Base-by-base conservation (phyloP, 2,888 invertebrate species). In the Ectobius pallidus region DNA sequence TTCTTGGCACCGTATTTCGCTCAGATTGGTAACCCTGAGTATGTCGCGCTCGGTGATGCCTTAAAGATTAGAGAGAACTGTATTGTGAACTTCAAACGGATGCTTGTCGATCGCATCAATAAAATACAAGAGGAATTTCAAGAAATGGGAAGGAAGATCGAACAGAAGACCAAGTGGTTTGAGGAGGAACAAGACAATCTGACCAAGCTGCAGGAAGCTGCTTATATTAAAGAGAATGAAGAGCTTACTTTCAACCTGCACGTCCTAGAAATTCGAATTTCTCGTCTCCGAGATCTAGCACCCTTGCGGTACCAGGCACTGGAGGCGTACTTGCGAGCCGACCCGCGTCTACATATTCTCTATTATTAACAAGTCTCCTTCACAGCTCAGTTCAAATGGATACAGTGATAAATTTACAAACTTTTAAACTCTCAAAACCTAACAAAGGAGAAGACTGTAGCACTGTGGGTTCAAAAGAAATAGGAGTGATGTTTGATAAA, bases 51-150 rank as follows among this genome's bases (percentile, higher is more conserved):
- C 44, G 84, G 86, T 0, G 80, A 82, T 0, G 82, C 81, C 39
- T 81, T 88, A 18, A 82, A 85, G 67, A 84, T 88, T 39, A 86
- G 86, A 16, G 81, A 86, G 0, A 79, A 87, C 3, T 93, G 93
- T 75, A 82, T 93, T 52, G 85, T 85, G 69, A 92, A 93, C 79
- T 90, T 91, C 77, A 91, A 90, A 78, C 82, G 87, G 0, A 85
- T 87, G 39, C 86, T 90, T 74, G 82, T 91, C 3, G 84, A 85
- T 0, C 83, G 92, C 49, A 90, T 92, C 18, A 88, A 87, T 75
- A 81, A 87, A 42, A 87, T 93, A 27, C 90, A 92, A 77, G 84
- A 84, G 27, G 85, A 88, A 76, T 91, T 90, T 79, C 90, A 92
- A 77, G 20, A 62, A 52, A 46, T 58, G 30, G 58, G 27, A n/a